Base-by-base conservation (phyloP, 2,888 invertebrate genomes). In the Metallyticus violacea region DNA sequence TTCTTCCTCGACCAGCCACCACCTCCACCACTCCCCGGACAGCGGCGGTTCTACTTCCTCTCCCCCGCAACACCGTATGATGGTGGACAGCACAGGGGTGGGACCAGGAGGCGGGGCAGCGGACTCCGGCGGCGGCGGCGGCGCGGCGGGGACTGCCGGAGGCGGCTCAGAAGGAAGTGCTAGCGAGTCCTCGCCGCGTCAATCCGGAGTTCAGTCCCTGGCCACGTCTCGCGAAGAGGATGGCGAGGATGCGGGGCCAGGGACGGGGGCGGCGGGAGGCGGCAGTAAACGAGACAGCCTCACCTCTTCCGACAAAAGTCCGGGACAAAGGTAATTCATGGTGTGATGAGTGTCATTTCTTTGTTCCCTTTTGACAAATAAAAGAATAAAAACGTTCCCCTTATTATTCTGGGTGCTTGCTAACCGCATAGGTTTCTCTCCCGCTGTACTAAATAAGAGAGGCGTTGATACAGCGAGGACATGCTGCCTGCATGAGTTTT, bases 261-360 rank as follows among this genome's bases (percentile, higher is more conserved):
- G 88, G 85, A 62, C 79, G 86, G 29, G 40, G 26, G 79, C 30
- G 6, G 28, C 79, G 89, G 83, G 77, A n/a, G 90, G 90, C 90
- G 90, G 90, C 90, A 90, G 90, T 90, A 90, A 90, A 88, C 89
- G 88, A 87, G 89, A 88, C 83, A 87, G 87, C 85, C 29, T 84
- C 89, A 94, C 94, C 89, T 95, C 95, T 90, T 94, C 94, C 84
- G 95, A 95, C 92, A 95, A 95, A 90, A 95, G 95, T 90, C 95
- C 95, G 81, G 95, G 94, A 89, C 95, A 95, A 91, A 94, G 95
- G 95, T 95, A 91, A 90, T 88, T 88, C 29, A 25, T 27, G 22
- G 40, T 22, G 40, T 62, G 40, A 15, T 62, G 4, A 62, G 22
- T 62, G 30, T 4, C 81, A 25, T 26, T 62, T 22, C 1, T 5